A percentile compares a stretch with the other conserved stretches of the same genome.
Conservation (phyloP, 1,140 invertebrate genomes). For the Drepana arcuata region DNA sequence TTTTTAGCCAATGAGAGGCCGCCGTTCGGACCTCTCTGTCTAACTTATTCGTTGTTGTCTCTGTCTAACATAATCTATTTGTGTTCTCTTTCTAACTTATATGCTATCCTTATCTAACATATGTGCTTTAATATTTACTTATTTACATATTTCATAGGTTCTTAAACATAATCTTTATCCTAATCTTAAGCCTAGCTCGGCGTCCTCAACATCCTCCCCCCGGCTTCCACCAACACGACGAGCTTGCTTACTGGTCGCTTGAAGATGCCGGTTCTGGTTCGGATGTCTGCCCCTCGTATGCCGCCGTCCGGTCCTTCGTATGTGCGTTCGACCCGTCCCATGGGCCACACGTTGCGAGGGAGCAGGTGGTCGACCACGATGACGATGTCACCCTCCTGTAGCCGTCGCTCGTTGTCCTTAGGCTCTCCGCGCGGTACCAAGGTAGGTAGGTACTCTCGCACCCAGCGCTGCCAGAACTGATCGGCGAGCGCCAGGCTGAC, state of each 20-base stretch:
- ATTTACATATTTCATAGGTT: too few species aligned
- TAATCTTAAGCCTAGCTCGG: too few species aligned
- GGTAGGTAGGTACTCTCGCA: slow-evolving; percentile 20
- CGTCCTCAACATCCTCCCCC: too few species aligned
- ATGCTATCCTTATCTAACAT: too few species aligned
- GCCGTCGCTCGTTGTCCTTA: background rate
- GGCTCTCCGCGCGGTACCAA: slow-evolving; percentile 8
- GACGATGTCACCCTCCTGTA: slow-evolving; percentile 6
- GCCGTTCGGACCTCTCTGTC: too few species aligned
- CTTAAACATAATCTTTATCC: too few species aligned
- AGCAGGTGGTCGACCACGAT: slow-evolving; percentile 3
- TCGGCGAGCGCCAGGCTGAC: slow-evolving; percentile 18
- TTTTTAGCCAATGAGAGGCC: too few species aligned
- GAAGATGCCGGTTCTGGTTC: slow-evolving; percentile 11
- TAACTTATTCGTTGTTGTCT: too few species aligned
- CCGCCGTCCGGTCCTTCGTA: slow-evolving; percentile 22
- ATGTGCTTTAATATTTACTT: too few species aligned
- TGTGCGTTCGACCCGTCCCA: slow-evolving; percentile 15
- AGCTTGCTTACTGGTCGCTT: background rate
- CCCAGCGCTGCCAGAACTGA: slow-evolving; percentile 23
- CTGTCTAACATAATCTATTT: too few species aligned
- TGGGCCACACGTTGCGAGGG: slow-evolving; percentile 15
- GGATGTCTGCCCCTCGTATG: slow-evolving; percentile 18
- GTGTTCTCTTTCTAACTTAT: too few species aligned
- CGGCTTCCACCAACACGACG: too few species aligned